Evolutionary conservation across 1,140 invertebrate species (phyloP).

Genomic region (Eriocheir sinensis): DNA sequence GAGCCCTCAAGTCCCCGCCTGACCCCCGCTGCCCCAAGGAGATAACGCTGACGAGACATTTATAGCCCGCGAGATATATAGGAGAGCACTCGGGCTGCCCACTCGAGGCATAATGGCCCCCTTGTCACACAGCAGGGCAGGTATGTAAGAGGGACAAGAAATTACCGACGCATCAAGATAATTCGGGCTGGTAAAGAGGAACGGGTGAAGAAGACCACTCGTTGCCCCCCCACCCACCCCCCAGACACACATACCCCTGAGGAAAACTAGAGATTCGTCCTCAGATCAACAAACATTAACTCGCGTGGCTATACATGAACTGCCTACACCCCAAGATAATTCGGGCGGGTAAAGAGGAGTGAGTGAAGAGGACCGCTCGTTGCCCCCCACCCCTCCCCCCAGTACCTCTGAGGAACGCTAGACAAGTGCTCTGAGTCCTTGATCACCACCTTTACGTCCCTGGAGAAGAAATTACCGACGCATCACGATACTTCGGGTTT

Average conservation of each 20-base stretch:
- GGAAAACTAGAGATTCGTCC: too few species aligned
- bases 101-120: conserved; percentile 1
- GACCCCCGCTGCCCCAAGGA: neutral
- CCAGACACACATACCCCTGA: too few species aligned
- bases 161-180: neutral
- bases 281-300: too few species aligned
- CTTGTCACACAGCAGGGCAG: neutral
- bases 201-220: too few species aligned
- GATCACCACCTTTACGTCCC: too few species aligned
- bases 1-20: neutral
- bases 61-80: neutral
- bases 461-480: neutral
- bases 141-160: conserved; percentile 20
- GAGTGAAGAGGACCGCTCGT: too few species aligned
- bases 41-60: neutral
- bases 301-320: too few species aligned
- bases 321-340: neutral
- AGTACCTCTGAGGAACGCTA: too few species aligned
- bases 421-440: too few species aligned
- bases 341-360: neutral
- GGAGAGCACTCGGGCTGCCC: neutral
- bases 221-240: too few species aligned
- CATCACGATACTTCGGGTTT: neutral
- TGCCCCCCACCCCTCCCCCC: too few species aligned
- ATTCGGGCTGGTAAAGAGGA: neutral